Percentiles rank a stretch among this genome's conserved stretches.
Conservation (phyloP, 2,888 invertebrate genomes). For the Apamea epomidion region DNA sequence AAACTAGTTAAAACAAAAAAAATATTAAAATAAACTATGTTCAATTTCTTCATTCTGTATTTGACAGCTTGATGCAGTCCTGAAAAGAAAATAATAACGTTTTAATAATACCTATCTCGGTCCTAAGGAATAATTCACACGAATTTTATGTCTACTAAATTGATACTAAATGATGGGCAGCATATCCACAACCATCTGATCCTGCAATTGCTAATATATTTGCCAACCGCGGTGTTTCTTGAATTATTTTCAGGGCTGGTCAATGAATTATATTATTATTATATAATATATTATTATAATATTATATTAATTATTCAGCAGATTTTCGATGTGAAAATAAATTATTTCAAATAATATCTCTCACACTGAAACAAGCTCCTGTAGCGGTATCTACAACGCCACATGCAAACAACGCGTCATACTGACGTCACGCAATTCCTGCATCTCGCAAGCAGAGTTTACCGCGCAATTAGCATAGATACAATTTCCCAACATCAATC, state of each 20-base stretch:
- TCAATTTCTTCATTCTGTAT: slow-evolving; percentile 76
- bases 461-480: too few relatives aligned
- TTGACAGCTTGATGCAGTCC: slow-evolving; percentile 83
- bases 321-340: neutral
- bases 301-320: neutral
- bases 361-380: neutral
- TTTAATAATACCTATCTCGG: too few relatives aligned
- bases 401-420: too few relatives aligned
- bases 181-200: neutral
- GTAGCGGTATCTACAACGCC: too few relatives aligned
- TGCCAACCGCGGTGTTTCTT: neutral
- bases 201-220: neutral
- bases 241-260: neutral
- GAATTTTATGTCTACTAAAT: neutral
- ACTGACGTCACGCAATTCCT: too few relatives aligned
- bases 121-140: neutral
- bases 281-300: too few relatives aligned
- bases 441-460: too few relatives aligned
- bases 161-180: neutral
- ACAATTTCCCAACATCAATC: too few relatives aligned
- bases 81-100: slow-evolving; percentile 69
- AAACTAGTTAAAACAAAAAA: slow-evolving; percentile 68
- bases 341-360: neutral
- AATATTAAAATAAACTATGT: slow-evolving; percentile 63
- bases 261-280: too few relatives aligned